phyloP scores from a whole-genome alignment of 1,140 invertebrate genomes.

The Coelopa frigida region DNA sequence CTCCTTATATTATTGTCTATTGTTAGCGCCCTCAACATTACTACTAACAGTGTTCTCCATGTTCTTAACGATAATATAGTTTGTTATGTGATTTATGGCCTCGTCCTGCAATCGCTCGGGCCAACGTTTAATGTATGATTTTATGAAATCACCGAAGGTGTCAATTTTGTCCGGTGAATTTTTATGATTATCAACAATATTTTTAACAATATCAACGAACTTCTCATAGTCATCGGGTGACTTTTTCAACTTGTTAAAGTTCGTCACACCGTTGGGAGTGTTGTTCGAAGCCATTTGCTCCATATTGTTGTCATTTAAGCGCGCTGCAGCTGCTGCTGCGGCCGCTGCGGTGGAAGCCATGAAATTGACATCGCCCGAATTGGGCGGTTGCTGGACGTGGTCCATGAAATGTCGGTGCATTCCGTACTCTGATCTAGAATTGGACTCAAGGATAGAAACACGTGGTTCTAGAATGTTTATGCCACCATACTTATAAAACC shows the following conservation, averaged over 20 bases:
- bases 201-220: slow-evolving; percentile 42
- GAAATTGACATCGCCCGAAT: slow-evolving; percentile 39
- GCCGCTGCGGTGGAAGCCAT: slow-evolving; percentile 41
- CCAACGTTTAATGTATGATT: slow-evolving; percentile 42
- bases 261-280: slow-evolving; percentile 35
- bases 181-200: slow-evolving; percentile 41
- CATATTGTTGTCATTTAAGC: slow-evolving; percentile 36
- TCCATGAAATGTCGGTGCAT: slow-evolving; percentile 44
- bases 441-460: neutral
- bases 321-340: slow-evolving; percentile 38
- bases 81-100: slow-evolving; percentile 42
- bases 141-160: slow-evolving; percentile 39
- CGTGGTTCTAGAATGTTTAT: neutral
- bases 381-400: slow-evolving; percentile 39
- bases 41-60: slow-evolving; percentile 40
- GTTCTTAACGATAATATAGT: slow-evolving; percentile 43
- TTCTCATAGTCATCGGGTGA: slow-evolving; percentile 42
- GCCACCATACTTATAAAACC: slow-evolving; percentile 38
- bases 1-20: slow-evolving; percentile 17
- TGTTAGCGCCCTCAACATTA: slow-evolving; percentile 15
- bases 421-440: slow-evolving; percentile 39
- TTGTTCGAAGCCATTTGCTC: slow-evolving; percentile 18
- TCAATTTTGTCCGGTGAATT: slow-evolving; percentile 39
- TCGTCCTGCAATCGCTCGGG: slow-evolving; percentile 40
- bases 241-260: slow-evolving; percentile 40